Percentiles rank a stretch among this genome's conserved stretches.
These are phyloP conservation scores for Holotrichia oblita DNA, from an alignment of 1,140 invertebrate genomes.

Conservation along the genomic window DNA sequence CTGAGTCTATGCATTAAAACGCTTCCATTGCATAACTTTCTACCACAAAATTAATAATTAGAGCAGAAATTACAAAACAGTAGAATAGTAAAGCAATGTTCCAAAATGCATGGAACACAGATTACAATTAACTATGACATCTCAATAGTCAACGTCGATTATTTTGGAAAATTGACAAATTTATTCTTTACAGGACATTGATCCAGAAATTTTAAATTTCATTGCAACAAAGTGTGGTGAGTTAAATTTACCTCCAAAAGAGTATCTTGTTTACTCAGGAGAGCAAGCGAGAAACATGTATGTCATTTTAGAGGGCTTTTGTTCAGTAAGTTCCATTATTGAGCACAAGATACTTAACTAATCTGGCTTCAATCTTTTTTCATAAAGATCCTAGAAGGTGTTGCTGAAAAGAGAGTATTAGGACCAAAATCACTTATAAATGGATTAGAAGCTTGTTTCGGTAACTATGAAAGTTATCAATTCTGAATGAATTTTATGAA, in stretches of 20 bases:
- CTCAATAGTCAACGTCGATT: no score
- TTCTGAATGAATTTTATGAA: neutral
- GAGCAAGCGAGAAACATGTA: neutral
- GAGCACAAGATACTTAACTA: neutral
- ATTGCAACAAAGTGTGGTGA: slow-evolving; percentile 1
- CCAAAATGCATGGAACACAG: no score
- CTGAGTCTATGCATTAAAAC: no score
- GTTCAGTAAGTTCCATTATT: neutral
- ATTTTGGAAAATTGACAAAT: no score
- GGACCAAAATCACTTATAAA: neutral
- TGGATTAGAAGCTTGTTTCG: neutral
- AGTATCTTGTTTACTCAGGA: slow-evolving; percentile 15
- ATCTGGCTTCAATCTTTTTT: neutral
- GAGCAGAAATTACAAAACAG: no score
- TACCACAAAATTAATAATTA: no score
- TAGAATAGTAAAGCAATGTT: no score
- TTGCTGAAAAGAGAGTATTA: neutral
- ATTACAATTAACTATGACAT: no score
- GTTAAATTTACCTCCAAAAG: neutral
- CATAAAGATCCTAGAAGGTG: neutral
- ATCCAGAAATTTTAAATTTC: neutral
- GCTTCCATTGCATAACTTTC: no score
- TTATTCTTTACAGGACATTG: neutral
- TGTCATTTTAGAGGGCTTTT: neutral
- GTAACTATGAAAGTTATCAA: neutral